Evolutionary conservation across 2,888 invertebrate genomes (phyloP).

Genomic region (Ischnura elegans): DNA sequence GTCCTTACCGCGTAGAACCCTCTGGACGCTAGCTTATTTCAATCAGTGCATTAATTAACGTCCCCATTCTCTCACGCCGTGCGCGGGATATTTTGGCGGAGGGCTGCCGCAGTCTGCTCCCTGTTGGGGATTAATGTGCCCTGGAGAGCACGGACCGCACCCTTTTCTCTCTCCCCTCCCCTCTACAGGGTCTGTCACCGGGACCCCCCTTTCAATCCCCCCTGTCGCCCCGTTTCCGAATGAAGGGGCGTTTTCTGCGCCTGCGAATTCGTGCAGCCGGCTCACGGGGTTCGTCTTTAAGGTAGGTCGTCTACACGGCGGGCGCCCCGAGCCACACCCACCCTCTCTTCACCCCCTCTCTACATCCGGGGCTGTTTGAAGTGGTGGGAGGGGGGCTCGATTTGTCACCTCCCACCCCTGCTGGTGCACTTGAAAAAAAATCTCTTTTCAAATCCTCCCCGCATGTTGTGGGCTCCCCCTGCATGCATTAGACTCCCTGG

Average conservation of each 20-base stretch:
- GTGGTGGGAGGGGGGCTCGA: neutral
- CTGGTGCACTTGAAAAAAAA: neutral
- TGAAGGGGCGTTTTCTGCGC: neutral
- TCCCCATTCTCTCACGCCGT: neutral
- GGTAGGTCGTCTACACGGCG: conserved; percentile 18
- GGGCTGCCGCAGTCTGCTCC: neutral
- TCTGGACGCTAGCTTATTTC: neutral
- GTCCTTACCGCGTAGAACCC: neutral
- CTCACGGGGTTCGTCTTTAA: conserved; percentile 29
- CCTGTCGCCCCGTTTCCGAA: neutral
- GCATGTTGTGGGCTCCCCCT: too few relatives aligned
- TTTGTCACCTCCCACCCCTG: neutral
- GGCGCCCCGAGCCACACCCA: too few relatives aligned
- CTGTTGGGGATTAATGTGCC: neutral
- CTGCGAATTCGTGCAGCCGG: conserved; percentile 29
- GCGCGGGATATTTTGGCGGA: neutral
- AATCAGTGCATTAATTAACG: neutral
- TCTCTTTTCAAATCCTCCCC: neutral
- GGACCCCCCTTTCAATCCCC: neutral
- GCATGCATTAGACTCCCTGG: too few relatives aligned
- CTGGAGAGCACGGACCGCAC: neutral
- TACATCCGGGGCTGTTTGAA: neutral
- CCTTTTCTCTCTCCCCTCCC: neutral
- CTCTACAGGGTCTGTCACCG: too few relatives aligned
- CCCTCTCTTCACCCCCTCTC: neutral